Evolutionary conservation across 2,888 invertebrate genomes (phyloP), one percentile per base, ranked within the genome.

Genomic region (Agonopterix heracliana): DNA sequence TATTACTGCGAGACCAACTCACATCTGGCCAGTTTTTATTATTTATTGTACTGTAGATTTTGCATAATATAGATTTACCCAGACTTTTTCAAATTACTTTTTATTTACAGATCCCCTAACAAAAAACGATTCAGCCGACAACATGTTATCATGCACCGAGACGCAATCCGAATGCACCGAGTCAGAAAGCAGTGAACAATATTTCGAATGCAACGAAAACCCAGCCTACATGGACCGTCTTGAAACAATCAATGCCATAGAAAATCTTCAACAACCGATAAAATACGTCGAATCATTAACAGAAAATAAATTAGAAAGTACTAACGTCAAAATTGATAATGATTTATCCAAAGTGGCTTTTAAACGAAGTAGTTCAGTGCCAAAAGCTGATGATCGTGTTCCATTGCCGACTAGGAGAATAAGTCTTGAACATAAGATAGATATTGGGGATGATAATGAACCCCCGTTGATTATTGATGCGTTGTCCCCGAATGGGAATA

Each of bases 91-190:
- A 36, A 10, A 41, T 41, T 7, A 11, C 11, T 0, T 12, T 41
- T 13, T 41, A 41, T 41, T 11, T 78, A 50, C 70, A 88, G 88
- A 65, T 67, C 85, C 87, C 0, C 71, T 88, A 7, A 79, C 75
- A 34, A 88, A 88, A 61, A 88, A 87, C 52, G 86, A 88, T 59
- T 88, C 88, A 0, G 87, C 88, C 0, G 88, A 88, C 53, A 88
- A 88, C 62, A 87, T 88, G 86, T 65, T 88, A 0, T 88, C 86
- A 0, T 87, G 89, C 56, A 86, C 83, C 51, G 89, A 89, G 67
- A 89, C 89, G 1, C 85, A 84, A 26, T 89, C 89, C 2, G 89
- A 89, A 62, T 89, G 89, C 54, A 89, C 89, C 0, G 89, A 89
- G 60, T 89, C 89, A 0, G 89, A 89, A 51, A 89, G 89, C 61